Percentiles rank a stretch among this genome's conserved stretches.
Evolutionary conservation across 2,797 vertebrate species (phyloP).

Genomic region (Acanthurus tractus): DNA sequence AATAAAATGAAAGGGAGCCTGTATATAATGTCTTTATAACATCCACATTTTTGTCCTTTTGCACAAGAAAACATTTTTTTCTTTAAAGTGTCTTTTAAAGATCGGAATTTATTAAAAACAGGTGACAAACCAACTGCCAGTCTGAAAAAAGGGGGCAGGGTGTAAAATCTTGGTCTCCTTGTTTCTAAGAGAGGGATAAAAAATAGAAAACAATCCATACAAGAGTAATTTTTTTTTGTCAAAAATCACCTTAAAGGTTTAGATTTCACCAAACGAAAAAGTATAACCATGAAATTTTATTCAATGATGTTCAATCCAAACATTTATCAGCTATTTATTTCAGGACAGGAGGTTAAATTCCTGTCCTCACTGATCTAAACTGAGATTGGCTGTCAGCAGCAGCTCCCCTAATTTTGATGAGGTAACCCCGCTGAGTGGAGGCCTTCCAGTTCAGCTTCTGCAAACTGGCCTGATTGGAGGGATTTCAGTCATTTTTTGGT

Average conservation of each 20-base stretch:
- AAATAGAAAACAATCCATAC: neutral
- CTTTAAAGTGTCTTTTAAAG: no score
- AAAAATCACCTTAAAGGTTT: neutral
- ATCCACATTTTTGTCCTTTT: neutral
- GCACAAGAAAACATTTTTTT: neutral
- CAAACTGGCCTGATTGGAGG: slow-evolving; percentile 58
- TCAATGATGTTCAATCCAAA: neutral
- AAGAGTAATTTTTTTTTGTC: neutral
- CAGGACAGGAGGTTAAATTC: neutral
- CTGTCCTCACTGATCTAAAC: slow-evolving; percentile 11
- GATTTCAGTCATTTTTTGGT: slow-evolving; percentile 55
- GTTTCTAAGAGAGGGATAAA: no score
- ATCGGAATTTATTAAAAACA: no score
- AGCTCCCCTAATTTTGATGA: slow-evolving; percentile 43
- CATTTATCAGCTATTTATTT: neutral
- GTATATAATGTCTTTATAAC: neutral
- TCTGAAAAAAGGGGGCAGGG: neutral
- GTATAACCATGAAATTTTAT: neutral
- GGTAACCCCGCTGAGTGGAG: slow-evolving; percentile 48
- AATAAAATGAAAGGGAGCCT: neutral
- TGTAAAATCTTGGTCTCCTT: neutral
- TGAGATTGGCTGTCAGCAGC: slow-evolving; percentile 26
- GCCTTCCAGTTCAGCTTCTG: slow-evolving; percentile 58
- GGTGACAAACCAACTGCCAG: neutral
- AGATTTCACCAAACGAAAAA: neutral